These are phyloP conservation scores for Antheraea mylitta DNA, from an alignment of 1,140 invertebrate species.

Conservation along the genomic window DNA sequence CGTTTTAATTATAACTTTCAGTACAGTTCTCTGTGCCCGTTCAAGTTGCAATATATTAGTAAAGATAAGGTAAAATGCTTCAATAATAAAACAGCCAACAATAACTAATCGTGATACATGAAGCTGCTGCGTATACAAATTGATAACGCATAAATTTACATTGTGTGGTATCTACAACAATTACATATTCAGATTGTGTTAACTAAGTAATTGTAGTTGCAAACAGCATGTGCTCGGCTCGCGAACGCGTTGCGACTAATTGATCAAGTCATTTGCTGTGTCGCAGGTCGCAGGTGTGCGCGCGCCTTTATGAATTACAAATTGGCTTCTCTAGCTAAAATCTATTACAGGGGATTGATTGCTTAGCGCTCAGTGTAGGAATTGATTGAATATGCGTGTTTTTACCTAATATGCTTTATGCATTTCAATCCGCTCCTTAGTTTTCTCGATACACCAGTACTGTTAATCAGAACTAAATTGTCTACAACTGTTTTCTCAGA, in stretches of 20 bases:
- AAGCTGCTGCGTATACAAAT: no score
- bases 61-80: no score
- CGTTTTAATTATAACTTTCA: no score
- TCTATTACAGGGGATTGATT: slow-evolving; percentile 3
- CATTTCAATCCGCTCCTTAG: neutral
- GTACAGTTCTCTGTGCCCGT: no score
- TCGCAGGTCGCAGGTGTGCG: slow-evolving; percentile 28
- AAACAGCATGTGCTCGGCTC: neutral
- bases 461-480: neutral
- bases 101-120: no score
- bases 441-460: neutral
- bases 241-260: slow-evolving; percentile 34
- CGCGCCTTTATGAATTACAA: slow-evolving; percentile 35
- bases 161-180: neutral
- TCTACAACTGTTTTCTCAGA: no score
- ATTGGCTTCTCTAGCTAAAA: slow-evolving; percentile 14
- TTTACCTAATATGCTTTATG: neutral
- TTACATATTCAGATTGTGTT: slow-evolving; percentile 12
- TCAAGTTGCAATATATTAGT: no score
- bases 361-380: neutral
- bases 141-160: neutral
- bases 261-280: slow-evolving; percentile 35
- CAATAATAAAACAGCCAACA: no score
- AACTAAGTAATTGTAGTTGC: slow-evolving; percentile 1
- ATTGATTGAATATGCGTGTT: neutral